Evolutionary conservation across 2,888 invertebrate species (phyloP).

Genomic region (Julus scandinavius): DNA sequence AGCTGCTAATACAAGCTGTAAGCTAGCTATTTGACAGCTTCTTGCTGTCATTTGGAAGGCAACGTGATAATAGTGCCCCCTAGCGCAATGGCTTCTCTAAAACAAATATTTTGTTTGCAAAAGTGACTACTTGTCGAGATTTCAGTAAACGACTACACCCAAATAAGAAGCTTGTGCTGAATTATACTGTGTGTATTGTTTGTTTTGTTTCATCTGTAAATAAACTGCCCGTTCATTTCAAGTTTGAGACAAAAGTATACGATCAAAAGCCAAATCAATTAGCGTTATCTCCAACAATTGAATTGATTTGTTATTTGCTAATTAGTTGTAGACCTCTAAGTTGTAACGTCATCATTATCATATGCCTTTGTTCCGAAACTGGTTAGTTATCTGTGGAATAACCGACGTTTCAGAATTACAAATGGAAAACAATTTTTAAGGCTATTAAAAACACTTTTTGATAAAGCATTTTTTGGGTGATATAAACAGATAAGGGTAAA

Average conservation of each 20-base stretch:
- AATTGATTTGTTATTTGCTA: not conserved
- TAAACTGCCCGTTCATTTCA: not conserved
- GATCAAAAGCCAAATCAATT: not conserved
- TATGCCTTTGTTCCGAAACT: not conserved
- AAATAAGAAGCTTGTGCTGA: not conserved
- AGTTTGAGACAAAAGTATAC: not conserved
- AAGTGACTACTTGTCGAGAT: conserved; percentile 5
- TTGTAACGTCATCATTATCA: not conserved
- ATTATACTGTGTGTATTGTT: not conserved
- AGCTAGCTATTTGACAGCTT: not conserved
- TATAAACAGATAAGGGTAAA: not conserved
- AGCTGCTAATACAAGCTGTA: not conserved
- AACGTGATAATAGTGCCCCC: not conserved
- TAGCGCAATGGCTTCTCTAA: not conserved
- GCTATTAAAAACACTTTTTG: not conserved
- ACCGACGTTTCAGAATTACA: no score
- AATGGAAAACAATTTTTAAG: no score
- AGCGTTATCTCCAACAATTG: not conserved
- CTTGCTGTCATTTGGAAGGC: not conserved
- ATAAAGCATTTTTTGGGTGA: not conserved
- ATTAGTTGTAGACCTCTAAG: not conserved
- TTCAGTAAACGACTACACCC: not conserved
- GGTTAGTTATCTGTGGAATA: conserved; percentile 14
- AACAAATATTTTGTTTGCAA: conserved; percentile 19
- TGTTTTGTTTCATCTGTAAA: not conserved